A percentile compares a stretch with the other conserved stretches of the same genome.
Conservation (phyloP, 2,888 invertebrate genomes). For the Glyphotaelius pellucidus region DNA sequence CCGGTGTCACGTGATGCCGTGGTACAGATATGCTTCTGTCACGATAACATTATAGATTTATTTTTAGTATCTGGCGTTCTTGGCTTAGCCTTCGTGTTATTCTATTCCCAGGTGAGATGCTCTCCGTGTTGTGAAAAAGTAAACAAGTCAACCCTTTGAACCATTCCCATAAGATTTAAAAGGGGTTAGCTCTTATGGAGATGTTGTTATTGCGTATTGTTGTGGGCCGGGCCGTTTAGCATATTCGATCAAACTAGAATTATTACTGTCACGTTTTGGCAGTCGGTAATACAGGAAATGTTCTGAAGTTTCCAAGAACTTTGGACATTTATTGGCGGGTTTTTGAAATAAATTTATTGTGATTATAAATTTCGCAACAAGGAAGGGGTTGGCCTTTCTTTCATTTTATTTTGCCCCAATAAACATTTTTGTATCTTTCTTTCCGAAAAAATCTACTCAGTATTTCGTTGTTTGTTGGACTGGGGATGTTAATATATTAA, state of each 20-base stretch:
- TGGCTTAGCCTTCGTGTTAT: constrained; percentile 12
- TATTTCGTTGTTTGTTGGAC: too few species aligned
- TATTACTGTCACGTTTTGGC: background rate
- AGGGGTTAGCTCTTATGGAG: background rate
- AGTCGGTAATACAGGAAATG: background rate
- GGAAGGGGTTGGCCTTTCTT: background rate
- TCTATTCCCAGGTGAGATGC: background rate
- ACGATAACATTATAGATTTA: constrained; percentile 26
- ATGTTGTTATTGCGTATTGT: background rate
- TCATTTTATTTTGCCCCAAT: background rate
- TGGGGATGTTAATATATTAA: too few species aligned
- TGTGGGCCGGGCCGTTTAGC: background rate
- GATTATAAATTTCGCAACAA: background rate
- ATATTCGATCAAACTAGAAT: background rate
- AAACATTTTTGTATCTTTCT: background rate
- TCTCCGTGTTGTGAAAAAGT: background rate
- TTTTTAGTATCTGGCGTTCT: constrained; percentile 16
- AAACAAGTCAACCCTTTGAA: background rate
- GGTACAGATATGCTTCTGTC: constrained; percentile 14
- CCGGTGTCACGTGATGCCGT: constrained; percentile 17
- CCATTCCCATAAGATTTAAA: background rate
- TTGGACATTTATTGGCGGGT: background rate
- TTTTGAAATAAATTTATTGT: background rate
- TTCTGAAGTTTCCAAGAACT: background rate
- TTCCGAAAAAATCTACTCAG: background rate